These are phyloP conservation scores for Drosophila mercatorum DNA, from an alignment of 2,888 invertebrate genomes.

Conservation along the genomic window DNA sequence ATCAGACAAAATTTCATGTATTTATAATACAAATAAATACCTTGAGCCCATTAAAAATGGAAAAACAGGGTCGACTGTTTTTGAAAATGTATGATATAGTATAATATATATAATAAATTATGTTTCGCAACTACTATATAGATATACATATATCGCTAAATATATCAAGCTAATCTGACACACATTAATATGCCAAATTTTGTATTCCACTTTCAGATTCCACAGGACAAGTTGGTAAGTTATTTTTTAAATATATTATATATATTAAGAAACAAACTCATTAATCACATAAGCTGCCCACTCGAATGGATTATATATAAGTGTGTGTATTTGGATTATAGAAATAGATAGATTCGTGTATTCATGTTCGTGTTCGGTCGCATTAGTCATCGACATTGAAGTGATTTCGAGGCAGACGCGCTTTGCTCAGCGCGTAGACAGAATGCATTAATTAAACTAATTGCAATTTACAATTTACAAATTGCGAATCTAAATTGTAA, in stretches of 20 bases:
- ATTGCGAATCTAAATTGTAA: constrained; percentile 66
- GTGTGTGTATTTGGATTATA: neutral
- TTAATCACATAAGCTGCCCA: too few relatives aligned
- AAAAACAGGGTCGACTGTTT: too few relatives aligned
- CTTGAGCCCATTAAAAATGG: too few relatives aligned
- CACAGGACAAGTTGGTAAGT: constrained; percentile 50
- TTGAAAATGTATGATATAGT: too few relatives aligned
- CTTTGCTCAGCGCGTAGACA: constrained; percentile 46
- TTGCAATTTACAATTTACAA: constrained; percentile 59
- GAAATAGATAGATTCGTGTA: neutral
- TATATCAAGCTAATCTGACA: constrained; percentile 4
- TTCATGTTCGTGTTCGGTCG: neutral
- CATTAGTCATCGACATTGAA: constrained; percentile 57
- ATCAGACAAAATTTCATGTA: too few relatives aligned
- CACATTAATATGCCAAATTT: neutral
- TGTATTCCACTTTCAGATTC: constrained; percentile 40
- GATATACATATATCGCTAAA: too few relatives aligned
- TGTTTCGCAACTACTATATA: too few relatives aligned
- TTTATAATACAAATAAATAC: too few relatives aligned
- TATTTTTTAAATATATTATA: neutral
- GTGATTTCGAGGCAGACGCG: constrained; percentile 38
- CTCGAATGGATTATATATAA: too few relatives aligned
- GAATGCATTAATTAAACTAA: constrained; percentile 71
- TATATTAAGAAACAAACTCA: too few relatives aligned
- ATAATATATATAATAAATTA: too few relatives aligned